Evolutionary conservation across 2,113 vertebrate species (phyloP).

Genomic region (Paramormyrops kingsleyae): DNA sequence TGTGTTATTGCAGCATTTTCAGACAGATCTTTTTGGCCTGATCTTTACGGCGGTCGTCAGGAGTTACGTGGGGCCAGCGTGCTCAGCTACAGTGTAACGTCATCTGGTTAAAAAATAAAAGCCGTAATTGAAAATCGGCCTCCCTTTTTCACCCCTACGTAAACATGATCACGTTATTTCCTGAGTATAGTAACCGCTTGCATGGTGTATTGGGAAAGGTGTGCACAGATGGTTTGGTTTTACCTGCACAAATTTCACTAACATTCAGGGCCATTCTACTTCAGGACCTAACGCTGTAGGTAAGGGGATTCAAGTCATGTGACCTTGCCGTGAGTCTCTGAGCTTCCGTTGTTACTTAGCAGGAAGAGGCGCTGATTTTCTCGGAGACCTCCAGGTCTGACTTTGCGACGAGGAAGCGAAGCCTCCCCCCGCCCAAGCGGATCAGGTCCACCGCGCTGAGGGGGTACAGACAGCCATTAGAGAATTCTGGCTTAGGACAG

Average conservation of each 20-base stretch:
- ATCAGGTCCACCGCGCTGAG: slow-evolving; percentile 88
- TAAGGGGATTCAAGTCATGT: not conserved
- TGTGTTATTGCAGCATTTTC: slow-evolving; percentile 13
- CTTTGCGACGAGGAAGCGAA: slow-evolving; percentile 87
- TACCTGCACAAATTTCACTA: not conserved
- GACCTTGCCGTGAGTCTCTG: not conserved
- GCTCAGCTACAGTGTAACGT: not conserved
- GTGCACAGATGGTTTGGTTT: not conserved
- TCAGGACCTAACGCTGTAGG: not conserved
- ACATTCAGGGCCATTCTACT: not conserved
- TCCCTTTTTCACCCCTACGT: not conserved
- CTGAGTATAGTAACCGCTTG: slow-evolving; percentile 23
- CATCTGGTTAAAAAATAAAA: not conserved
- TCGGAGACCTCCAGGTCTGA: slow-evolving; percentile 78
- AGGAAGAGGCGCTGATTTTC: slow-evolving; percentile 79
- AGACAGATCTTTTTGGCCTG: not conserved
- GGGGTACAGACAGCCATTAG: slow-evolving; percentile 5
- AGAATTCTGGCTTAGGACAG: not conserved
- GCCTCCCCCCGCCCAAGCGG: slow-evolving; percentile 77
- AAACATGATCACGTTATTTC: slow-evolving; percentile 4
- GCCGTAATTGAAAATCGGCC: not conserved
- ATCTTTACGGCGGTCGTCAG: not conserved
- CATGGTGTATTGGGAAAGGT: not conserved
- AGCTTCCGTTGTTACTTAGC: slow-evolving; percentile 41
- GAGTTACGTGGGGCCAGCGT: not conserved